These are phyloP conservation scores for Pangasianodon gigas DNA, from an alignment of 2,113 vertebrate genomes.

Conservation along the genomic window DNA sequence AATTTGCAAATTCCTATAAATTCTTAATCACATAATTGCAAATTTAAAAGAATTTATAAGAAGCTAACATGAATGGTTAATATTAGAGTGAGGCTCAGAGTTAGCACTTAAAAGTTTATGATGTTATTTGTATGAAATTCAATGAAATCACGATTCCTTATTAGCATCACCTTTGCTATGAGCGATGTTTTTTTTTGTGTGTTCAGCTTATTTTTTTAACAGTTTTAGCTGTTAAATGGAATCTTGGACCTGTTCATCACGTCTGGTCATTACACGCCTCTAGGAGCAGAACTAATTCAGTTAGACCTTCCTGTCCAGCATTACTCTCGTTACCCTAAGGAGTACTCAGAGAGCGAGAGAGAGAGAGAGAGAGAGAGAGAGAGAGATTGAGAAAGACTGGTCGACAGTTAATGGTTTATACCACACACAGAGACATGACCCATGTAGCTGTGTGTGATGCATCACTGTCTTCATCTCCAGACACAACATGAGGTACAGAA, in stretches of 20 bases:
- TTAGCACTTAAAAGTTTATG: no score
- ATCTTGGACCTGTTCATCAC: background rate
- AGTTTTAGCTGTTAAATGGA: background rate
- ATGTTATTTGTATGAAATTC: background rate
- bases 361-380: background rate
- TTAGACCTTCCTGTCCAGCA: background rate
- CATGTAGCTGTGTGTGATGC: background rate
- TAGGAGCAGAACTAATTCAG: background rate
- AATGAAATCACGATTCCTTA: background rate
- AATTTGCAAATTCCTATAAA: background rate
- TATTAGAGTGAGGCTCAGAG: background rate
- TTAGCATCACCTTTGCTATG: background rate
- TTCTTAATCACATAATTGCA: background rate
- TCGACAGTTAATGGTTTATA: background rate
- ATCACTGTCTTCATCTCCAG: conserved; percentile 3
- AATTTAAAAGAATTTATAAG: background rate
- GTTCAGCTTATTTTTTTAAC: background rate
- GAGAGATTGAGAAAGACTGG: background rate
- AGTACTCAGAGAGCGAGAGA: background rate
- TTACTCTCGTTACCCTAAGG: background rate
- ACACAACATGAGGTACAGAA: background rate
- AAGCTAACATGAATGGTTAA: background rate
- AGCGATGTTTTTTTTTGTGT: background rate
- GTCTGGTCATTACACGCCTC: conserved; percentile 6
- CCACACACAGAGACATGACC: background rate